phyloP scores from a whole-genome alignment of 2,797 vertebrate genomes.

The Enteromius treurensis region DNA sequence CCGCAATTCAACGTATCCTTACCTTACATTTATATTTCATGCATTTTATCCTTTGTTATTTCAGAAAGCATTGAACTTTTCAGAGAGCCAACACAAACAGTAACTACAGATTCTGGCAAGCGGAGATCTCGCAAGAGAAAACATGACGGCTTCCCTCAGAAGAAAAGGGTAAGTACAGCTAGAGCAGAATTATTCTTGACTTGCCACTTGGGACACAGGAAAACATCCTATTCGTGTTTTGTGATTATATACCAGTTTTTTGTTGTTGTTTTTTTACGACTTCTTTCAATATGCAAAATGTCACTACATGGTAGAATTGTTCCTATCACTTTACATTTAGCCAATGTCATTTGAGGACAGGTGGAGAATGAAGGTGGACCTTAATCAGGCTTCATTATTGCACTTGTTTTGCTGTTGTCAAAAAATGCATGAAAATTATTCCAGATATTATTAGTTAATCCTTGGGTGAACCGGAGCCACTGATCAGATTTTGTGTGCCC shows the following conservation, averaged over 20 bases:
- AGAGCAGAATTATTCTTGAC: neutral
- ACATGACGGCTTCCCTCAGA: slow-evolving; percentile 82
- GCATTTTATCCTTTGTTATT: neutral
- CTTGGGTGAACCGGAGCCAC: neutral
- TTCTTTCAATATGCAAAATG: neutral
- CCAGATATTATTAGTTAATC: neutral
- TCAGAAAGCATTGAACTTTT: slow-evolving; percentile 82
- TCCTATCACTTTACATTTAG: neutral
- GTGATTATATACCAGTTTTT: neutral
- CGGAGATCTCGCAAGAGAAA: slow-evolving; percentile 80
- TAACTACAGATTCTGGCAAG: slow-evolving; percentile 53
- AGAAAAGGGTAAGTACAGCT: slow-evolving; percentile 82
- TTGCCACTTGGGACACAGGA: neutral
- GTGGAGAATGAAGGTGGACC: neutral
- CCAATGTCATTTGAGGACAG: neutral
- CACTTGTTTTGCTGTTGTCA: neutral
- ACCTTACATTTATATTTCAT: neutral
- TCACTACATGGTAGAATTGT: neutral
- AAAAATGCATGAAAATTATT: neutral
- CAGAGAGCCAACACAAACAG: slow-evolving; percentile 63
- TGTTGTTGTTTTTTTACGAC: too few species aligned
- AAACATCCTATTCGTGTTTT: neutral
- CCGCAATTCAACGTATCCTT: neutral
- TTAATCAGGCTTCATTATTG: neutral
- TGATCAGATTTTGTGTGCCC: neutral